Base-by-base conservation (phyloP, 2,797 vertebrate genomes). In the Diceros bicornis region DNA sequence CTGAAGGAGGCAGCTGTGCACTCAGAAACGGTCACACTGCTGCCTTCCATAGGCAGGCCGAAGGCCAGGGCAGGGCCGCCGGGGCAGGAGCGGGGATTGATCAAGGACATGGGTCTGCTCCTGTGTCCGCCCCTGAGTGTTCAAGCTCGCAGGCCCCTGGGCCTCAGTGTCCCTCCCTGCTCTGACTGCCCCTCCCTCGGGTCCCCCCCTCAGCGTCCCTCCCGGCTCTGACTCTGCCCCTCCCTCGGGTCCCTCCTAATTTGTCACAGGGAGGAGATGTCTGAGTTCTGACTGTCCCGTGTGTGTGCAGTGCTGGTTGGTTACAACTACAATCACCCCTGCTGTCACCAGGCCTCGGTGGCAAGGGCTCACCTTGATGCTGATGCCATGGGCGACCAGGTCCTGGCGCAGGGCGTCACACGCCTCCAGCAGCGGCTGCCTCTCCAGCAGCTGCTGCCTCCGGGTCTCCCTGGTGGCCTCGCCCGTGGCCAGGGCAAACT, bases 341-440 rank as follows among this genome's bases (percentile, higher is more conserved):
- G 41, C 37, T 41, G 62, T 44, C 50, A 8, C 21, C 20, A 4
- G 77, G 23, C 55, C 7, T 2, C 3, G 1, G 55, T 7, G 64
- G 16, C 55, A 7, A 41, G 0, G 2, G 7, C 88, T 93, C 97
- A 99, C 99, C 99, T 99, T 99, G 78, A 99, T 99, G 64, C 99
- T 96, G 91, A 99, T 98, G 9, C 99, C 99, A 0, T 99, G 97
- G 0, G 99, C 98, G 1, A 98, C 98, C 23, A 99, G 99, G 97
- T 99, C 98, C 13, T 97, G 97, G 12, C 99, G 99, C 27, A 99
- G 98, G 8, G 83, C 4, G 77, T 99, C 99, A 2, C 99, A 99
- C 5, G 99, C 99, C 94, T 99, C 98, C 84, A 99, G 98, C 69
- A 99, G 99, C 5, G 99, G 99, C 52, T 96, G 91, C 79, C 99